Evolutionary conservation across 2,888 invertebrate species (phyloP).

Genomic region (Torymus auratus): DNA sequence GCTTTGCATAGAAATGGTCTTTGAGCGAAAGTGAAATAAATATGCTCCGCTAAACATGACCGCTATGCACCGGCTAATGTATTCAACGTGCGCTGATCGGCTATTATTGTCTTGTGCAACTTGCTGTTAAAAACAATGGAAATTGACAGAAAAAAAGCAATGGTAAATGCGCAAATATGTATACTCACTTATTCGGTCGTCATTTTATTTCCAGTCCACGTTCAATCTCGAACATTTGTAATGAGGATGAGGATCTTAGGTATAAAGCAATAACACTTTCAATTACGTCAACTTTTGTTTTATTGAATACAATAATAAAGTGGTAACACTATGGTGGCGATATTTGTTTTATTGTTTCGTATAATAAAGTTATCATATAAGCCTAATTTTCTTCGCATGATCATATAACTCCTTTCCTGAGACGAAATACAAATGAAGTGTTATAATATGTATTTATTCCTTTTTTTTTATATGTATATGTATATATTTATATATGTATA

Average conservation of each 20-base stretch:
- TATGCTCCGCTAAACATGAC: background rate
- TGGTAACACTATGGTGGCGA: constrained; percentile 70
- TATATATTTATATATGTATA: constrained; percentile 46
- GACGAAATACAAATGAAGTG: constrained; percentile 62
- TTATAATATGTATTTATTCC: constrained; percentile 34
- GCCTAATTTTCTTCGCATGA: constrained; percentile 56
- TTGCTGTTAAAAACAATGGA: too few relatives aligned
- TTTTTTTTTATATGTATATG: constrained; percentile 27
- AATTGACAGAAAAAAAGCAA: too few relatives aligned
- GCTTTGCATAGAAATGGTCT: constrained; percentile 13
- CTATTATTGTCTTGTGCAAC: too few relatives aligned
- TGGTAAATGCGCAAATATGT: too few relatives aligned
- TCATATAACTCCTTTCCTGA: constrained; percentile 60
- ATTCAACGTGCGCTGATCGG: too few relatives aligned
- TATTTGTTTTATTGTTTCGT: constrained; percentile 62
- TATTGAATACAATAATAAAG: constrained; percentile 71
- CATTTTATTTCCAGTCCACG: too few relatives aligned
- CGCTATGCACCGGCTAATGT: too few relatives aligned
- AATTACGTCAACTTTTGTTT: constrained; percentile 62
- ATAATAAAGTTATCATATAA: constrained; percentile 62
- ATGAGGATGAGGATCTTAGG: too few relatives aligned
- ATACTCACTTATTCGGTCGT: too few relatives aligned
- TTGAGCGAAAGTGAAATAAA: constrained; percentile 9
- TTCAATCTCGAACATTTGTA: too few relatives aligned
- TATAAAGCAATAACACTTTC: too few relatives aligned